Evolutionary conservation across 2,113 vertebrate genomes (phyloP).

Genomic region (Nymphicus hollandicus): DNA sequence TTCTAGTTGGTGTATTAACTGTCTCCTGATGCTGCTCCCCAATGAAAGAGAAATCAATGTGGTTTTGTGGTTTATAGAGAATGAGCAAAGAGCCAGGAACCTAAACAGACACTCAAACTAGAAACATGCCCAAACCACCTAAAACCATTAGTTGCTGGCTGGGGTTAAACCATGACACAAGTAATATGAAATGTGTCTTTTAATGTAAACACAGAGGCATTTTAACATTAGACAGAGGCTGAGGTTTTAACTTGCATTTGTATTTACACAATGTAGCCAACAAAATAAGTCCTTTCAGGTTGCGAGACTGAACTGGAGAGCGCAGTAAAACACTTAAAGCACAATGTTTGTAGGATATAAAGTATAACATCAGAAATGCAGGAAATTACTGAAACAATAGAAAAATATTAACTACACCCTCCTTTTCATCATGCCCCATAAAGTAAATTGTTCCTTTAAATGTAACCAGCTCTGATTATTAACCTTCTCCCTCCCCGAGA

Average conservation of each 20-base stretch:
- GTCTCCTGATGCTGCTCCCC: not conserved
- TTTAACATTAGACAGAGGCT: not conserved
- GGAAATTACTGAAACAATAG: not conserved
- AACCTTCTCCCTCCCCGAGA: not conserved
- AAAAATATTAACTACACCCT: not conserved
- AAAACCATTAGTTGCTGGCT: not conserved
- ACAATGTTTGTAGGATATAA: not conserved
- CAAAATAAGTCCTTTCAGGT: not conserved
- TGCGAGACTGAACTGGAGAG: not conserved
- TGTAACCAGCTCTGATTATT: not conserved
- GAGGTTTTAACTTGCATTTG: not conserved
- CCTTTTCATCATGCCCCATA: not conserved
- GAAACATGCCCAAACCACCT: not conserved
- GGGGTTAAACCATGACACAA: not conserved
- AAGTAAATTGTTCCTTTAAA: not conserved
- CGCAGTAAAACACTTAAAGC: not conserved
- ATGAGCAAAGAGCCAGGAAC: not conserved
- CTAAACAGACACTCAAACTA: not conserved
- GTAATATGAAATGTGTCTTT: not conserved
- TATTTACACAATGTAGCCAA: not conserved
- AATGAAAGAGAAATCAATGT: not conserved
- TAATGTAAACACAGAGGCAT: not conserved
- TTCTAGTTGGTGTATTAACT: not conserved
- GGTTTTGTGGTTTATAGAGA: not conserved
- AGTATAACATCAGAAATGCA: not conserved